phyloP scores from a whole-genome alignment of 2,113 vertebrate species.

The Albula goreensis region DNA sequence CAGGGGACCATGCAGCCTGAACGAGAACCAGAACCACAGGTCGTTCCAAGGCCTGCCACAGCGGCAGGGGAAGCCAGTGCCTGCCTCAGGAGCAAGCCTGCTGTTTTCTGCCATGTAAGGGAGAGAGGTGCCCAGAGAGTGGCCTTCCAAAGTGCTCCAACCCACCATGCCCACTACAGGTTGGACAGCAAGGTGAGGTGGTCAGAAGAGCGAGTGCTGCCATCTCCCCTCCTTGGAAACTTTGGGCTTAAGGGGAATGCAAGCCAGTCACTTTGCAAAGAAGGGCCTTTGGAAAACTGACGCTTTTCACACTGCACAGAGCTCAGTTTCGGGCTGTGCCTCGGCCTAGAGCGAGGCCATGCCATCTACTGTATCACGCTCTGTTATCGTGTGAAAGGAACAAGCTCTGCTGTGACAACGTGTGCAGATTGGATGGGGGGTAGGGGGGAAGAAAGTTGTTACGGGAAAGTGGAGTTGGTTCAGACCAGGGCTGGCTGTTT shows the following conservation, averaged over 20 bases:
- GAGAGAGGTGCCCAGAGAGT: constrained; percentile 22
- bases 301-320: neutral
- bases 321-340: neutral
- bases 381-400: neutral
- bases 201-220: neutral
- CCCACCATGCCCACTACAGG: constrained; percentile 14
- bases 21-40: neutral
- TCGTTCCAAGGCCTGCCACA: neutral
- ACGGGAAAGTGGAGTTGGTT: constrained; percentile 27
- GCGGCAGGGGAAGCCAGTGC: neutral
- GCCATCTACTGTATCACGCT: neutral
- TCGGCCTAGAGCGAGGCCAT: neutral
- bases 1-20: neutral
- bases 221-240: neutral
- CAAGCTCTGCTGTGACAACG: neutral
- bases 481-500: constrained; percentile 8
- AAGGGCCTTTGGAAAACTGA: neutral
- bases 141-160: neutral
- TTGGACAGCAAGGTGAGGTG: constrained; percentile 42
- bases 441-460: neutral
- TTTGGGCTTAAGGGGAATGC: neutral
- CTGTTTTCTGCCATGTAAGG: constrained; percentile 26
- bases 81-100: constrained; percentile 38
- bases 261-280: neutral
- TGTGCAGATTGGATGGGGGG: neutral